These are phyloP conservation scores for Pelvicachromis taeniatus DNA, from an alignment of 2,113 vertebrate species.

Conservation along the genomic window DNA sequence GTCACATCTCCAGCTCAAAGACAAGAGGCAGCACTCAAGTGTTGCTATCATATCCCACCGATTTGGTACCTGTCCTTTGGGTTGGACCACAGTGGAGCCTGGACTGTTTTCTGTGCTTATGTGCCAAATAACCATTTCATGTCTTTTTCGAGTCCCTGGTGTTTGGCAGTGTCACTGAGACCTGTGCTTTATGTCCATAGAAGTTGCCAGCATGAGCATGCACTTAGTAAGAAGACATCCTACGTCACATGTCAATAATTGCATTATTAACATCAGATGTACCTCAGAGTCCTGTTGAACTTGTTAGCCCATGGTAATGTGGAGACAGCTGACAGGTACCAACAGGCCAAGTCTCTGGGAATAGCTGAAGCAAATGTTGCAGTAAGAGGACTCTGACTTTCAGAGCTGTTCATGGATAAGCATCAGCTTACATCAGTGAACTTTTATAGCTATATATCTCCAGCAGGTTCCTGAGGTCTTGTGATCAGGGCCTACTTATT, in stretches of 20 bases:
- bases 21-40: rapidly evolving
- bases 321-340: neutral
- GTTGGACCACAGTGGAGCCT: neutral
- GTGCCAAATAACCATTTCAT: neutral
- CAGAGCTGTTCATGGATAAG: neutral
- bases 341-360: neutral
- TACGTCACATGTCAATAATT: neutral
- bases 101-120: neutral
- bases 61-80: neutral
- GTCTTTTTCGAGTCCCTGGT: neutral
- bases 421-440: neutral
- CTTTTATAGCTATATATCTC: neutral
- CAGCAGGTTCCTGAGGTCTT: neutral
- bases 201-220: neutral
- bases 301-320: rapidly evolving
- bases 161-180: neutral
- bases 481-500: neutral
- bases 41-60: too few relatives aligned
- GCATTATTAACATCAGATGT: neutral
- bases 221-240: neutral
- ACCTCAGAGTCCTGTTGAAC: rapidly evolving
- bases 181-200: rapidly evolving
- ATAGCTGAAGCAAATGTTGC: neutral
- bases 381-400: neutral
- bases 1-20: neutral